Evolutionary conservation across 2,113 vertebrate species (phyloP).

Genomic region (Axis porcinus): DNA sequence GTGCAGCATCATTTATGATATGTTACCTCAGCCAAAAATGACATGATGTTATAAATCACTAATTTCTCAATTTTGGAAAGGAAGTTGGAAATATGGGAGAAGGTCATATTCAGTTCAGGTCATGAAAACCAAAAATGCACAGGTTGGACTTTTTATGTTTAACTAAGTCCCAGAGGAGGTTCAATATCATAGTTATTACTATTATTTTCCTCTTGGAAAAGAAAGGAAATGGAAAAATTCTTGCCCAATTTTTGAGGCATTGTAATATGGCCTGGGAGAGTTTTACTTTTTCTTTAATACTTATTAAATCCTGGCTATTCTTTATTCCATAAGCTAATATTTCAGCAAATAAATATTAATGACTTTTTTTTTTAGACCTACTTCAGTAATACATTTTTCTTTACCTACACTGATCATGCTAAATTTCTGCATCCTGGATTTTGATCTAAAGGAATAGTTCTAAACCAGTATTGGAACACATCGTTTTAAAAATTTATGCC

Average conservation of each 20-base stretch:
- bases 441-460: not conserved
- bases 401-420: not conserved
- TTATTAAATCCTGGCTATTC: not conserved
- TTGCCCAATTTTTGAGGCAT: conserved; percentile 17
- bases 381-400: not conserved
- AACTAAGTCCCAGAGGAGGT: conserved; percentile 28
- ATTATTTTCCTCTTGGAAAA: conserved; percentile 56
- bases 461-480: not conserved
- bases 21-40: conserved; percentile 58
- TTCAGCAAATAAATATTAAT: conserved; percentile 44
- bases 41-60: conserved; percentile 71
- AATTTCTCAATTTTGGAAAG: conserved; percentile 68
- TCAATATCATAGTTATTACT: conserved; percentile 38
- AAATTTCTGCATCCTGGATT: not conserved
- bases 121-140: conserved; percentile 54
- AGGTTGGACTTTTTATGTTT: conserved; percentile 62
- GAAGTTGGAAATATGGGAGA: conserved; percentile 58
- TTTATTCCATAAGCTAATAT: conserved; percentile 27
- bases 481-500: not conserved
- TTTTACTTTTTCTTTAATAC: conserved; percentile 39
- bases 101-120: conserved; percentile 67
- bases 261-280: not conserved
- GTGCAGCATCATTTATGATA: conserved; percentile 66
- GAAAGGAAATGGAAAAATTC: conserved; percentile 61
- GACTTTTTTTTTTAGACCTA: not conserved